Base-by-base conservation (phyloP, 2,113 vertebrate species). In the Burhinus oedicnemus region DNA sequence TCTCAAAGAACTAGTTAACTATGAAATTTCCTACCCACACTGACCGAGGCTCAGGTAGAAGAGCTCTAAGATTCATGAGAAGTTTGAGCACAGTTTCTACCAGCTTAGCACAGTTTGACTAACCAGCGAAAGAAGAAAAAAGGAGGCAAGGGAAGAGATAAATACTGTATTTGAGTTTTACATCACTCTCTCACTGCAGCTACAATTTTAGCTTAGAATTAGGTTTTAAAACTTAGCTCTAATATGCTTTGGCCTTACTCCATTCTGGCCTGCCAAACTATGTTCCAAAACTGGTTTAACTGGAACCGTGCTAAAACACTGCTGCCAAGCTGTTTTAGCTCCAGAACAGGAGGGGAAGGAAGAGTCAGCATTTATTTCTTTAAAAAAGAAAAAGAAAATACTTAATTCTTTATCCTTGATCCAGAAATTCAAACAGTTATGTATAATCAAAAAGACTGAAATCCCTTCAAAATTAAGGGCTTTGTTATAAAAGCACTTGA, bases 221-320 rank as follows among this genome's bases (percentile, higher is more conserved):
- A 79, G 27, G 13, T 82, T 89, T 91, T 70, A 68, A 93, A 94
- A 92, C 30, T 64, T 57, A 83, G 36, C 30, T 96, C 6, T 82
- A 83, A 83, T 0, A 6, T 80, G 65, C 8, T 66, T 89, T 85
- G 94, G 80, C 52, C 47, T 65, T 92, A 95, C 15, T 94, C 44
- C 61, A 58, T 29, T 65, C 13, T 40, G 20, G 36, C 58, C 70
- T 91, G 77, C 76, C 83, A 93, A 92, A 93, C 40, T 79, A 18
- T 34, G n/a, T 87, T 96, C 62, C 74, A 93, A 95, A 97, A 95
- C 44, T 89, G 77, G 77, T 85, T 95, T 91, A 91, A 89, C 80
- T 87, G 80, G 87, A 95, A 80, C 44, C 4, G 7, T 44, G 42
- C 83, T 94, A 62, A 89, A 85, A 93, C 25, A 51, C 36, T 83